Evolutionary conservation across 2,888 invertebrate species (phyloP).

Genomic region (Tipula vernalis): DNA sequence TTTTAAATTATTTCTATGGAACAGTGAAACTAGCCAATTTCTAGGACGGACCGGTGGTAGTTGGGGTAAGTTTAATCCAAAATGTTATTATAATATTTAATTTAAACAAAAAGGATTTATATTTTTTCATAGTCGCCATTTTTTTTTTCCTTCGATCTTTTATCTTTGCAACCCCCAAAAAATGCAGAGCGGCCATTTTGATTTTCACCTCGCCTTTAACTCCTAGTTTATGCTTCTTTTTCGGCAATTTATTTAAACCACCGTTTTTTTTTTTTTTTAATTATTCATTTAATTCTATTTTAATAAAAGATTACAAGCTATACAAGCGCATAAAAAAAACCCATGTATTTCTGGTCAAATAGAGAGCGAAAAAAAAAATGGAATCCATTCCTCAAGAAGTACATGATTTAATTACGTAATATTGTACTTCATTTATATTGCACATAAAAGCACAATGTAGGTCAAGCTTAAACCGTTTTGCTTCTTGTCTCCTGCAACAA

Average conservation of each 20-base stretch:
- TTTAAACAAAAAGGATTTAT: background rate
- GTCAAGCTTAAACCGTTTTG: background rate
- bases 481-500: background rate
- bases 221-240: background rate
- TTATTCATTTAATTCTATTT: no score
- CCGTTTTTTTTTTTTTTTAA: no score
- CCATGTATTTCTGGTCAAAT: background rate
- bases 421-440: background rate
- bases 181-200: constrained; percentile 6
- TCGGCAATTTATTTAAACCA: background rate
- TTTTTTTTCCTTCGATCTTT: background rate
- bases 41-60: constrained; percentile 83
- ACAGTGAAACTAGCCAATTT: constrained; percentile 83
- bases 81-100: background rate
- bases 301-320: background rate
- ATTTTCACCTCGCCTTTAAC: constrained; percentile 5
- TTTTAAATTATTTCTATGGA: constrained; percentile 77
- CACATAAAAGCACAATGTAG: background rate
- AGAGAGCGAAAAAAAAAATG: no score
- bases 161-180: background rate
- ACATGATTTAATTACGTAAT: background rate
- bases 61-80: constrained; percentile 71
- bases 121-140: constrained; percentile 4
- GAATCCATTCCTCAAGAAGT: background rate
- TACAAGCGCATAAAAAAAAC: background rate